These are phyloP conservation scores for Clinocottus analis DNA, from an alignment of 2,113 vertebrate genomes.

Conservation along the genomic window DNA sequence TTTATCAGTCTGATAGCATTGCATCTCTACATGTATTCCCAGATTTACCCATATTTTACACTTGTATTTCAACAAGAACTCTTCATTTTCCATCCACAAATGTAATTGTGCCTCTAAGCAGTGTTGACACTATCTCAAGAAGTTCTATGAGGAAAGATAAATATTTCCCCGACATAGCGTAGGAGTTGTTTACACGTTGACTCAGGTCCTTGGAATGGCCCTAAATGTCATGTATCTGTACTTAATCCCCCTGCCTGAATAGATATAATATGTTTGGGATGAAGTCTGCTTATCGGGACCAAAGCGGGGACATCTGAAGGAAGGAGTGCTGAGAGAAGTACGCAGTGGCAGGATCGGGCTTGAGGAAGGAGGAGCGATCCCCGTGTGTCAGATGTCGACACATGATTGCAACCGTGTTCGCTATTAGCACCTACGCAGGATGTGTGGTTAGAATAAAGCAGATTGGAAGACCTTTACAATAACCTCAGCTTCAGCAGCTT, in stretches of 20 bases:
- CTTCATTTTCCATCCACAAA: conserved; percentile 71
- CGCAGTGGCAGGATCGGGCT: conserved; percentile 52
- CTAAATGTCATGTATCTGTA: conserved; percentile 74
- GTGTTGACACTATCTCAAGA: conserved; percentile 80
- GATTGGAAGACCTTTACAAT: conserved; percentile 12
- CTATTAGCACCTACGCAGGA: conserved; percentile 8
- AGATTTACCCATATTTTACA: conserved; percentile 43
- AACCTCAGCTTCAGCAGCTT: conserved; percentile 12
- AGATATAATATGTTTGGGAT: conserved; percentile 66
- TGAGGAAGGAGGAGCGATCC: conserved; percentile 39
- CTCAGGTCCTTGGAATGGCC: conserved; percentile 75
- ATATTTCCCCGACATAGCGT: conserved; percentile 73
- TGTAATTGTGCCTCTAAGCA: conserved; percentile 75
- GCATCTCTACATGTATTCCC: conserved; percentile 13
- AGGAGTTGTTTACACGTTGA: conserved; percentile 78
- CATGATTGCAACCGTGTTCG: conserved; percentile 31
- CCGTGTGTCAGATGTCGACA: conserved; percentile 49
- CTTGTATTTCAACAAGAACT: conserved; percentile 62
- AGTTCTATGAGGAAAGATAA: conserved; percentile 79
- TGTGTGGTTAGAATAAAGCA: conserved; percentile 11
- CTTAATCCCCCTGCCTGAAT: conserved; percentile 66
- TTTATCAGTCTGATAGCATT: conserved; percentile 1
- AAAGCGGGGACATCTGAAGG: conserved; percentile 37
- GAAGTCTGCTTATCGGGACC: conserved; percentile 59
- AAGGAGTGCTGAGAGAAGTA: conserved; percentile 39